Conservation (phyloP, 2,113 vertebrate genomes). For the Penelope pileata region DNA sequence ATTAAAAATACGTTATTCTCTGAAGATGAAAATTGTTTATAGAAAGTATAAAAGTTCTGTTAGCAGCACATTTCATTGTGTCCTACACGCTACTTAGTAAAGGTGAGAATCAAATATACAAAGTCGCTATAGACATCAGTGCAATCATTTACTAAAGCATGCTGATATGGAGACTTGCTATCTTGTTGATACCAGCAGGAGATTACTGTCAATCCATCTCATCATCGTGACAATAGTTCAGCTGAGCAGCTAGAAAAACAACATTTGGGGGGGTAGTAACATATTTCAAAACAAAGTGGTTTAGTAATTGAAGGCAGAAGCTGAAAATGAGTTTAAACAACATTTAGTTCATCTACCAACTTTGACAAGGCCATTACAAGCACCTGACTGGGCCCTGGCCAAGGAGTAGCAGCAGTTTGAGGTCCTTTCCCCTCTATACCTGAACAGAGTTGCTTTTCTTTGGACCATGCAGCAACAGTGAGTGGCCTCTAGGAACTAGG, state of each 20-base stretch:
- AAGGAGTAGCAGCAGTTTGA: neutral
- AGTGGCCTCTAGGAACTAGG: neutral
- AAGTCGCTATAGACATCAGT: neutral
- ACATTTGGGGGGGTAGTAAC: neutral
- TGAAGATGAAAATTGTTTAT: neutral
- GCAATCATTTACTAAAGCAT: neutral
- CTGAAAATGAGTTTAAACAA: neutral
- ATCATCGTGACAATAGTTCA: neutral
- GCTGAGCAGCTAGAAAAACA: neutral
- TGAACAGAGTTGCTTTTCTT: neutral
- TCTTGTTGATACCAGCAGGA: neutral
- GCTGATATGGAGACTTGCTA: neutral
- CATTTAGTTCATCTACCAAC: neutral
- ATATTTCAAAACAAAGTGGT: neutral
- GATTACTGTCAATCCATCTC: neutral
- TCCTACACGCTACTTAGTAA: neutral
- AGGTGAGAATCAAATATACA: neutral
- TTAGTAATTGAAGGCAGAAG: neutral
- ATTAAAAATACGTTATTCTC: neutral
- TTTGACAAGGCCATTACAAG: neutral
- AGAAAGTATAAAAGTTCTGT: neutral
- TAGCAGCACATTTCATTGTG: neutral
- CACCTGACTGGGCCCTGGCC: neutral
- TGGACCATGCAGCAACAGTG: neutral
- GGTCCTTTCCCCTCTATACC: neutral